Evolutionary conservation across 2,888 invertebrate genomes (phyloP), one percentile per base, ranked within the genome.

Genomic region (Chrysotoxum bicinctum): DNA sequence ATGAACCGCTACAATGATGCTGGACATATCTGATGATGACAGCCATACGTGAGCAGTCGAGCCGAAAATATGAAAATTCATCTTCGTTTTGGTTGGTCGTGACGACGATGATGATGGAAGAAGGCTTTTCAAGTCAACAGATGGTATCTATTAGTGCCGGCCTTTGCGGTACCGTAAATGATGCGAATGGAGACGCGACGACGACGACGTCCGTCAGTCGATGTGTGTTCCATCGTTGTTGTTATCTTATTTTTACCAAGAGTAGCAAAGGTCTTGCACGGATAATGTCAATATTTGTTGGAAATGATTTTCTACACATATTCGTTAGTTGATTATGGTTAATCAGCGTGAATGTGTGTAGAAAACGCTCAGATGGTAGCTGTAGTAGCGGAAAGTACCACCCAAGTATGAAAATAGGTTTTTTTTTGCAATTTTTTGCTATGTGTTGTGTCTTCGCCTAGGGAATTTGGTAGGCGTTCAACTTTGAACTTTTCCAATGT

Each of bases 261-360:
- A 73, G 72, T 77, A 85, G 81, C 85, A 81, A 85, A 85, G 81
- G 85, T 85, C 81, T 85, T 26, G 81, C 81, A 76, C 76, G 81
- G 85, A 85, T 85, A 85, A 85, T 85, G 85, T 85, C 85, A 85
- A 85, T 85, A 85, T 85, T 85, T 85, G 81, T 85, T 77, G 75
- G 85, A 64, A 77, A 85, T 85, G 76, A 85, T 81, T 73, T 76
- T 73, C 54, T 62, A 77, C 76, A 85, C 73, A 81, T 76, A 77
- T 73, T 85, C 68, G 54, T 52, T 45, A 32, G 54, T 48, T 70
- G 80, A 69, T 76, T 81, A 56, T 85, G 56, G 85, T 35, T 81
- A 81, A 76, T 85, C 85, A 56, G 76, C 68, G 70, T 72, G 66
- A 80, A 80, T 69, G 76, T 76, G 74, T 75, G 72, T 56, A 43